Evolutionary conservation across 2,113 vertebrate genomes (phyloP).

Genomic region (Archilochus colubris): DNA sequence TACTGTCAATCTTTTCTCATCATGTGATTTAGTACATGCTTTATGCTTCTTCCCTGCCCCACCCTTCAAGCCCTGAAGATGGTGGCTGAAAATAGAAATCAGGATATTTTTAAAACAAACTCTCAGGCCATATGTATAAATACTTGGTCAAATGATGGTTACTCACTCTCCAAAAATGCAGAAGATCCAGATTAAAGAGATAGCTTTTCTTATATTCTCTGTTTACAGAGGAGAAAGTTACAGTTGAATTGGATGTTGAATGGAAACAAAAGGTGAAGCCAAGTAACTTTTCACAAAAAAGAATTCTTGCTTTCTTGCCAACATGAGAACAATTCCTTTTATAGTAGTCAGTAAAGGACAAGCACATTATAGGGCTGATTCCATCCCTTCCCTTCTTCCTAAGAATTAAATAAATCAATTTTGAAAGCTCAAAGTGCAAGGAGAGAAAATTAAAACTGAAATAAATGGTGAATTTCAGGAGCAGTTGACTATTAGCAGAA

Average conservation of each 20-base stretch:
- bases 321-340: constrained; percentile 60
- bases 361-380: background rate
- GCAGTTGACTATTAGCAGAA: background rate
- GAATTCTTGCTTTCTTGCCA: constrained; percentile 66
- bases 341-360: constrained; percentile 45
- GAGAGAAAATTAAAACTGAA: background rate
- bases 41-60: background rate
- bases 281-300: constrained; percentile 52
- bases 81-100: background rate
- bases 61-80: background rate
- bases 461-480: background rate
- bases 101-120: background rate
- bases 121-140: constrained; percentile 13
- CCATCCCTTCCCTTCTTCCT: background rate
- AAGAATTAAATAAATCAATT: background rate
- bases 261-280: constrained; percentile 64
- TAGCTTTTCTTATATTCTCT: constrained; percentile 39
- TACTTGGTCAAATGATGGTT: background rate
- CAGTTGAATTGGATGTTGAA: constrained; percentile 23
- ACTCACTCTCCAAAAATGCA: constrained; percentile 16
- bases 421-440: background rate
- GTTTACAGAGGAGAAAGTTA: constrained; percentile 47
- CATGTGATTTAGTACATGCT: background rate
- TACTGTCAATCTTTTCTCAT: background rate
- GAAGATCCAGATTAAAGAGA: constrained; percentile 45